A percentile compares a stretch with the other conserved stretches of the same genome.
phyloP scores from a whole-genome alignment of 2,113 vertebrate species.

The Neogobius melanostomus region DNA sequence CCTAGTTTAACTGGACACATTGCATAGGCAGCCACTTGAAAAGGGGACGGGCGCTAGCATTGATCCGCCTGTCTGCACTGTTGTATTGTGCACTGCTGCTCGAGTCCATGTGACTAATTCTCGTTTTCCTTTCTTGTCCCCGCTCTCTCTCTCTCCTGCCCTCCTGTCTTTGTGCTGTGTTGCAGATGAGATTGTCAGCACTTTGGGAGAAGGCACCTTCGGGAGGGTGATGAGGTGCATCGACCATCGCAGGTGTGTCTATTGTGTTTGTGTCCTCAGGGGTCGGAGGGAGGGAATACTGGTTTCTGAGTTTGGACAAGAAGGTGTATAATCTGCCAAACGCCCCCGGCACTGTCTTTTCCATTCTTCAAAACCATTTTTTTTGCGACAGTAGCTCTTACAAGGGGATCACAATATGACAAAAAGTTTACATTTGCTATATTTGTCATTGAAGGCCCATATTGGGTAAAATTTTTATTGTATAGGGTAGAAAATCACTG shows the following conservation, averaged over 20 bases:
- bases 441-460: too few relatives aligned
- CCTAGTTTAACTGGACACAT: conserved; percentile 40
- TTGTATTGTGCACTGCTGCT: conserved; percentile 35
- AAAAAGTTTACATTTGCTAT: too few relatives aligned
- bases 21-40: conserved; percentile 52
- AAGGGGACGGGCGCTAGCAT: conserved; percentile 56
- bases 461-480: too few relatives aligned
- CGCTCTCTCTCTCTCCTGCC: conserved; percentile 50
- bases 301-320: neutral
- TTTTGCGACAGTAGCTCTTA: too few relatives aligned
- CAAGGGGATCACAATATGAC: too few relatives aligned
- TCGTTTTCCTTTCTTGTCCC: conserved; percentile 43
- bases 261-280: conserved; percentile 14
- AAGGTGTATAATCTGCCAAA: neutral
- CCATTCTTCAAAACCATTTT: too few relatives aligned
- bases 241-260: conserved; percentile 89
- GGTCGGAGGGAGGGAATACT: conserved; percentile 4
- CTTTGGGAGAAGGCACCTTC: conserved; percentile 95
- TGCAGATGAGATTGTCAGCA: conserved; percentile 95
- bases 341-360: too few relatives aligned
- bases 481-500: neutral
- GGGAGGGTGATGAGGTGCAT: conserved; percentile 94
- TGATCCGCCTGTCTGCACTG: conserved; percentile 58
- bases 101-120: conserved; percentile 56
- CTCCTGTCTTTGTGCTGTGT: conserved; percentile 64